phyloP scores from a whole-genome alignment of 2,797 vertebrate genomes.

The Bovichtus diacanthus region DNA sequence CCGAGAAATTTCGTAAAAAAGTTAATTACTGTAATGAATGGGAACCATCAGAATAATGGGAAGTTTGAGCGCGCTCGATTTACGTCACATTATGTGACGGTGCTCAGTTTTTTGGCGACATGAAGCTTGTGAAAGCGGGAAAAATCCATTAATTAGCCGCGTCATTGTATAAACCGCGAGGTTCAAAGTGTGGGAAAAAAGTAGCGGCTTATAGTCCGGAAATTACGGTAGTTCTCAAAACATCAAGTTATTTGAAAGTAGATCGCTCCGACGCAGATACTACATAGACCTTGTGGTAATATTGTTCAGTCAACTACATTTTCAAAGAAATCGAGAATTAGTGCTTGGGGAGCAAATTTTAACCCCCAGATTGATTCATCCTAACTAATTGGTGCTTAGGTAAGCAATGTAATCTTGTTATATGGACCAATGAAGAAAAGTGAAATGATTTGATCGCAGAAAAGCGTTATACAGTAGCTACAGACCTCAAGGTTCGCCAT shows the following conservation, averaged over 20 bases:
- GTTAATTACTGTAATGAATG: too few species aligned
- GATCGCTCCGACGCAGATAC: background rate
- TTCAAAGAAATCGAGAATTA: slow-evolving; percentile 1
- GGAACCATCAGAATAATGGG: too few species aligned
- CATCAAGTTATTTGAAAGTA: background rate
- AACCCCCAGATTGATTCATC: background rate
- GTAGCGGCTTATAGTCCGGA: too few species aligned
- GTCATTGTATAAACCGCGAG: too few species aligned
- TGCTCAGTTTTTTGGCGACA: too few species aligned
- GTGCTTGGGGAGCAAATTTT: background rate
- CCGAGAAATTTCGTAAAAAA: too few species aligned
- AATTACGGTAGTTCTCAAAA: too few species aligned
- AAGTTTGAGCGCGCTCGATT: too few species aligned
- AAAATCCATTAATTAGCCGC: too few species aligned
- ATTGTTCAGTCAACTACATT: background rate
- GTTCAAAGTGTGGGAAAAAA: too few species aligned
- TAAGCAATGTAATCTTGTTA: background rate
- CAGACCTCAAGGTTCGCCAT: background rate
- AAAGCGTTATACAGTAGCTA: background rate
- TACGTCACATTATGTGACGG: too few species aligned
- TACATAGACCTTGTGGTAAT: background rate
- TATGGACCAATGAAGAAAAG: background rate
- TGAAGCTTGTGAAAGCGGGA: too few species aligned
- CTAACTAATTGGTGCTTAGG: background rate
- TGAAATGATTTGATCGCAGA: background rate